Base-by-base conservation (phyloP, 2,888 invertebrate species). In the Lepetodrilus schrolli region DNA sequence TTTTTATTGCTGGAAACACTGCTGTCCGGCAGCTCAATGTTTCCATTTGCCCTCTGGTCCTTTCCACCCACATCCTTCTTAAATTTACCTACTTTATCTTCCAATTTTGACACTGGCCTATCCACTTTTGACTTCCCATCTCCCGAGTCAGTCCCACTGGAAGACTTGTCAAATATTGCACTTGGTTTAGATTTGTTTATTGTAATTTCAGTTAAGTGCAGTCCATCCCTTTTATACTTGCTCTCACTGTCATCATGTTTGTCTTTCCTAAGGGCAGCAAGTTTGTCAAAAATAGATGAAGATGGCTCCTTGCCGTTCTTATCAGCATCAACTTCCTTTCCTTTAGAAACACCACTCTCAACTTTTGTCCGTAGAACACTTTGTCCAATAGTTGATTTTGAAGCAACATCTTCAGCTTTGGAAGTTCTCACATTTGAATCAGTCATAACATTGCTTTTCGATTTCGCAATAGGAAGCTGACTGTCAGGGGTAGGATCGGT, bases 21-120 rank as follows among this genome's bases (percentile, higher is more conserved):
- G 30, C 30, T 65, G 34, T 72, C 65, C 30, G 17, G 51, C 66
- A 72, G 30, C 10, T 34, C 13, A 13, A 26, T 34, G 26, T 43
- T 66, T 21, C 26, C n/a, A 5, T 48, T 72, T 72, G 72, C 30
- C 21, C 48, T 58, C 23, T 43, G 58, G 36, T 72, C 66, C 17
- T 65, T 65, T 34, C 37, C 30, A 13, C 38, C 68, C 13, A 30
- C 21, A 43, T 47, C 68, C 68, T 68, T 68, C 43, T 68, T 68
- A 43, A 21, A 68, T 5, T 47, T 68, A n/a, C 26, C 17, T 23
- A 38, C 68, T 47, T 8, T 68, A 26, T 68, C 47, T 23, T 30
- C 38, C 30, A n/a, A 17, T 30, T 58, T 58, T 13, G 30, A 10
- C 23, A 58, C 58, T 58, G 26, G 30, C 17, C 17, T 58, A 26